Evolutionary conservation across 1,140 invertebrate species (phyloP).

Genomic region (Sitophilus oryzae): DNA sequence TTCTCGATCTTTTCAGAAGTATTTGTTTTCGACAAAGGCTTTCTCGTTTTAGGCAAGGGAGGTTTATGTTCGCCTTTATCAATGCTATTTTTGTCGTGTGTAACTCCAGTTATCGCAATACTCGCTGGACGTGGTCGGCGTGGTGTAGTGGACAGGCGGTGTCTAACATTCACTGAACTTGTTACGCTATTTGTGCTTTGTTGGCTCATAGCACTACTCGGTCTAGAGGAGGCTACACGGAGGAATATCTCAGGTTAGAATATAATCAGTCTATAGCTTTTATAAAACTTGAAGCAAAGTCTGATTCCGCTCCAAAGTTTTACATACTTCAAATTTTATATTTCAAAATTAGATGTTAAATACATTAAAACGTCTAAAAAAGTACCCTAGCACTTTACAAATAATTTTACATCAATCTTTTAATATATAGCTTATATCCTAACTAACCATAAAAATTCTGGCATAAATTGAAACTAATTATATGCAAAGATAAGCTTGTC

Average conservation of each 20-base stretch:
- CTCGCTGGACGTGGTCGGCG: conserved; percentile 71
- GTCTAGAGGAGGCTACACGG: conserved; percentile 59
- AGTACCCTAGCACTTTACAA: conserved; percentile 7
- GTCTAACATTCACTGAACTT: conserved; percentile 48
- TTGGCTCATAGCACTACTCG: conserved; percentile 73
- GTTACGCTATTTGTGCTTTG: conserved; percentile 55
- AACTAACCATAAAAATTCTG: neutral
- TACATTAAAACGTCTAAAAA: neutral
- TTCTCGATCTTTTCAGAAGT: conserved; percentile 33
- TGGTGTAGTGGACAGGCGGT: conserved; percentile 54
- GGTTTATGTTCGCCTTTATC: conserved; percentile 34
- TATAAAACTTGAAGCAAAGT: too few relatives aligned
- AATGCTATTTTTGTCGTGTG: conserved; percentile 36
- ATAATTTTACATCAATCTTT: conserved; percentile 4
- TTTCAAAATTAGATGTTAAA: neutral
- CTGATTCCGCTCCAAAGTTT: too few relatives aligned
- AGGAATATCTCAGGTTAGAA: too few relatives aligned
- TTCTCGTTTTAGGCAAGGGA: conserved; percentile 39
- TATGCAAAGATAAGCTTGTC: conserved; percentile 5
- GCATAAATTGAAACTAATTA: conserved; percentile 1
- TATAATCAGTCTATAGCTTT: too few relatives aligned
- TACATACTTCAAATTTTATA: neutral
- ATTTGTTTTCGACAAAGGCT: conserved; percentile 36
- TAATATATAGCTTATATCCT: too few relatives aligned
- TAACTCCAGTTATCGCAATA: conserved; percentile 73